Evolutionary conservation across 2,888 invertebrate species (phyloP).

Genomic region (Plagiodera versicolora): DNA sequence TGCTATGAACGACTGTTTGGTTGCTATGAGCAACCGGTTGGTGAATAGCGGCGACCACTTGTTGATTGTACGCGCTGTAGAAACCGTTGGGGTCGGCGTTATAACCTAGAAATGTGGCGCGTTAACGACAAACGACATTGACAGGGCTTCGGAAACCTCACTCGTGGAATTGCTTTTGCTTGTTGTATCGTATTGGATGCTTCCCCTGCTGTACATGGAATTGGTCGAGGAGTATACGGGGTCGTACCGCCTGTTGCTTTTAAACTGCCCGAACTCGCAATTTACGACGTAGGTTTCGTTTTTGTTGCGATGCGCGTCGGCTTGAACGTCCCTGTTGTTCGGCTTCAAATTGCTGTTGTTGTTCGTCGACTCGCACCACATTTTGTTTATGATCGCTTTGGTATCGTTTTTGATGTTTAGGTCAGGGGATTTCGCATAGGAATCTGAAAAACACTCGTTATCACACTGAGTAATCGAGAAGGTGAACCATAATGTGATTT

Average conservation of each 20-base stretch:
- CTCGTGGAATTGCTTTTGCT: slow-evolving; percentile 11
- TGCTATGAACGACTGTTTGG: too few species aligned
- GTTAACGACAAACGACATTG: too few species aligned
- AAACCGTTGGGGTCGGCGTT: too few species aligned
- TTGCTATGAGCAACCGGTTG: neutral
- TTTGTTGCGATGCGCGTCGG: slow-evolving; percentile 15
- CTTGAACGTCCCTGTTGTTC: slow-evolving; percentile 33
- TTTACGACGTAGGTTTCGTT: slow-evolving; percentile 35
- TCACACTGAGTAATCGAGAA: too few species aligned
- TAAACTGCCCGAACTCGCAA: slow-evolving; percentile 46
- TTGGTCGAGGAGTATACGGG: slow-evolving; percentile 41
- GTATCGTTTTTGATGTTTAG: slow-evolving; percentile 46
- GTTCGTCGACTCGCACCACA: slow-evolving; percentile 55
- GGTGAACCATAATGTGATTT: too few species aligned
- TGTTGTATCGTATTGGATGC: slow-evolving; percentile 23
- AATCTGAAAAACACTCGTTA: slow-evolving; percentile 24
- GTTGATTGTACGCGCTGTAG: too few species aligned
- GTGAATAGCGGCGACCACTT: neutral
- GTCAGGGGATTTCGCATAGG: slow-evolving; percentile 34
- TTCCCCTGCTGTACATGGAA: slow-evolving; percentile 23
- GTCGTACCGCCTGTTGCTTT: slow-evolving; percentile 46
- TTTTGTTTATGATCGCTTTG: slow-evolving; percentile 54
- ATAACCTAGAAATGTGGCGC: too few species aligned
- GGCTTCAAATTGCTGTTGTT: slow-evolving; percentile 38
- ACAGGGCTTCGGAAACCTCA: too few species aligned